Base-by-base conservation (phyloP, 1,140 invertebrate genomes). In the Lethrus apterus region DNA sequence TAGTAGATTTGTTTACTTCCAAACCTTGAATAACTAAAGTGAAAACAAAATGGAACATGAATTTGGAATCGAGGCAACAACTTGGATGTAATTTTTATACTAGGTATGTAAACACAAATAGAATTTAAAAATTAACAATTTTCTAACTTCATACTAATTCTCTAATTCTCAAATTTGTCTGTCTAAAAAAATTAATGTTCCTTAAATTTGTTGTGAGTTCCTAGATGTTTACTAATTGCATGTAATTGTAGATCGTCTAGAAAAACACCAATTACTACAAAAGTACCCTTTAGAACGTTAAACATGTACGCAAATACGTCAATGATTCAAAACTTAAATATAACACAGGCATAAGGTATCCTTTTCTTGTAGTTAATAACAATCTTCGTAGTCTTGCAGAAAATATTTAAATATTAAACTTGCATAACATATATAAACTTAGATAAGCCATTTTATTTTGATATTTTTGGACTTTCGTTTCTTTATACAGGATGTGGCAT, bases 131-230 rank as follows among this genome's bases (percentile, higher is more conserved):
- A 19, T 26, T 42, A 26, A 42, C 10, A 8, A 15, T 42, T 15
- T 26, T 26, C 15, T 42, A 42, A 42, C 40, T 42, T 42, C 24
- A 24, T 42, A 42, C 40, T 42, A 42, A 42, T 42, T 15, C 29
- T 38, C 17, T 17, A 26, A 42, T 26, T 15, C 40, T 17, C 24
- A 15, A 23, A 42, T 42, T 21, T 38, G 19, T 18, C 20, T 38
- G 35, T 38, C 24, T 38, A 38, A 38, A n/a, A n/a, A n/a, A n/a
- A 40, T 29, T 21, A 34, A 7, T 20, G 11, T 24, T 48, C 41
- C 17, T 48, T 58, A 62, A 55, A 60, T 63, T 64, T 65, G 62
- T 65, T 65, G 62, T 65, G 62, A 65, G 62, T 65, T 55, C 50
- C 50, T n/a, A 63, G 62, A 60, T 63, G 59, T 58, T 48, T 54